Evolutionary conservation across 2,888 invertebrate species (phyloP).

Genomic region (Scotopteryx bipunctaria): DNA sequence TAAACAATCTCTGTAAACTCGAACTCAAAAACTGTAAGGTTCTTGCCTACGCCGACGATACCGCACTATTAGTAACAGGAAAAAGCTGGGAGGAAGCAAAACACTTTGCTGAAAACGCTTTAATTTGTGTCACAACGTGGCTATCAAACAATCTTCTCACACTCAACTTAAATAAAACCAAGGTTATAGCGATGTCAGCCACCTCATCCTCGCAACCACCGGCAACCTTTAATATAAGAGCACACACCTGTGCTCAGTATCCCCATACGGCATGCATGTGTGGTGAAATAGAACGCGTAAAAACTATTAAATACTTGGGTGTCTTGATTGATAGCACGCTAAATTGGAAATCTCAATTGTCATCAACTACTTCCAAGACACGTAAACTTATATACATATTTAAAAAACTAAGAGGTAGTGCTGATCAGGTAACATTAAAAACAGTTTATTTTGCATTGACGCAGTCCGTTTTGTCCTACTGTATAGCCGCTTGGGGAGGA

Average conservation of each 20-base stretch:
- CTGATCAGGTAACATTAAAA: not conserved
- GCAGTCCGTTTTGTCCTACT: not conserved
- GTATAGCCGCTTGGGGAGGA: not conserved
- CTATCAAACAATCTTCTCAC: not conserved
- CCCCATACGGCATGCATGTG: not conserved
- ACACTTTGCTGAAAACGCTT: not conserved
- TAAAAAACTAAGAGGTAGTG: not conserved
- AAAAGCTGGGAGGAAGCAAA: not conserved
- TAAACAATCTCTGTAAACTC: not conserved
- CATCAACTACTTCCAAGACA: not conserved
- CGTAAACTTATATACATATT: not conserved
- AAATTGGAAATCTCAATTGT: not conserved
- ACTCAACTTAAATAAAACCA: not conserved
- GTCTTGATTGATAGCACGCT: not conserved
- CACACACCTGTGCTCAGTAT: not conserved
- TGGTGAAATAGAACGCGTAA: not conserved
- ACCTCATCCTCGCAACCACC: not conserved
- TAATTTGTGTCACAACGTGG: not conserved
- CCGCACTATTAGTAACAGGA: not conserved
- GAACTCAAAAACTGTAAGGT: not conserved
- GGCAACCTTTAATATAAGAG: not conserved
- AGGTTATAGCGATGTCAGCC: not conserved
- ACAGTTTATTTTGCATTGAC: not conserved
- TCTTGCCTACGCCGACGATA: not conserved
- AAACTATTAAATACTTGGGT: not conserved